A percentile compares a stretch with the other conserved stretches of the same genome.
These are phyloP conservation scores for Odontophorus gujanensis DNA, from an alignment of 2,113 vertebrate genomes.

Conservation along the genomic window DNA sequence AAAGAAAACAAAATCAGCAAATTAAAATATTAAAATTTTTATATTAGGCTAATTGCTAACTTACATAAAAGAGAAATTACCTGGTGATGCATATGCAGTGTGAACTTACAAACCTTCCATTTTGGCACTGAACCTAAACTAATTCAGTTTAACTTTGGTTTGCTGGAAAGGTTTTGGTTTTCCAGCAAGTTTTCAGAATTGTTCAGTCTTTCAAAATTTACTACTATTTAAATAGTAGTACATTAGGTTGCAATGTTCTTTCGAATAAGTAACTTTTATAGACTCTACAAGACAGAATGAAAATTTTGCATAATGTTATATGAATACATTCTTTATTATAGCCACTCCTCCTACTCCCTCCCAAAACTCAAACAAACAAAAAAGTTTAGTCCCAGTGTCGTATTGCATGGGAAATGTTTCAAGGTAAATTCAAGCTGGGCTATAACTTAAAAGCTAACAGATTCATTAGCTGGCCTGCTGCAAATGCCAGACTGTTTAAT, in stretches of 20 bases:
- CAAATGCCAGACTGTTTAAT: not conserved
- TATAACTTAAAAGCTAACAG: conserved; percentile 2
- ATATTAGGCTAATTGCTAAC: not conserved
- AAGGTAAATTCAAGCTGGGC: not conserved
- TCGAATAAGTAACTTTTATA: conserved; percentile 26
- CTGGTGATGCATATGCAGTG: not conserved
- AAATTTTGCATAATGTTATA: not conserved
- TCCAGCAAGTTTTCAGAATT: not conserved
- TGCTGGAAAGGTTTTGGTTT: not conserved
- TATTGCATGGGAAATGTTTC: not conserved
- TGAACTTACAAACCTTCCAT: not conserved
- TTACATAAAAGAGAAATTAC: not conserved
- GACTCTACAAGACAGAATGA: not conserved
- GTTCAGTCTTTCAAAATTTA: not conserved
- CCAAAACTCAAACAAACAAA: not conserved
- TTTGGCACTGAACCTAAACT: not conserved
- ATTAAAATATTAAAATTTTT: not conserved
- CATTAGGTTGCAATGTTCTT: not conserved
- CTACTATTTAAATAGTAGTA: not conserved
- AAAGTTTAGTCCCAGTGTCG: not conserved
- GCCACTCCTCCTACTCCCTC: not conserved
- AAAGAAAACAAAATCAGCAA: not conserved
- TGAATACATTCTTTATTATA: not conserved
- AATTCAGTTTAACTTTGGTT: not conserved
- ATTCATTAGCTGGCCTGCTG: not conserved